Evolutionary conservation across 2,888 invertebrate genomes (phyloP), one percentile per base, ranked within the genome.

Genomic region (Leptopilina drosophilae): DNA sequence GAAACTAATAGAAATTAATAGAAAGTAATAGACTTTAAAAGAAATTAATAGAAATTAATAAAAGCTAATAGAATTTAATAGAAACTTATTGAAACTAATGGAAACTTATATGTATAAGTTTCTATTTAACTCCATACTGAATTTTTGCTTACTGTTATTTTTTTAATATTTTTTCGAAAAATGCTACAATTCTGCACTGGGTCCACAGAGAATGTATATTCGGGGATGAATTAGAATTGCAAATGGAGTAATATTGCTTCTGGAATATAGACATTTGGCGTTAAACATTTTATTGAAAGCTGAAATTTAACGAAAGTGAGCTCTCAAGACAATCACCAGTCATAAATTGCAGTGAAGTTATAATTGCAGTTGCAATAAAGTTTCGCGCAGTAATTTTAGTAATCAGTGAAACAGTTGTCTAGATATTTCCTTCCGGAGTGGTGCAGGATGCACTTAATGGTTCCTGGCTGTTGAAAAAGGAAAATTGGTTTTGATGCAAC

Each of bases 321-420:
- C 59, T 59, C 59, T 59, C 6, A 62, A 62, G 62, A 62, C 62
- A 62, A 62, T 62, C 42, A 15, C 8, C 5, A 59, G 62, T 9
- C 15, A 62, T 62, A 64, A 64, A 33, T 64, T 64, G 64, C 40
- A 33, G 64, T 40, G 33, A 64, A 64, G 64, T 64, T 64, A 62
- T 62, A 33, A 64, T 64, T 64, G 64, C 64, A 64, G 64, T 64
- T 64, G 33, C 40, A 64, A 40, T 64, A 33, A 64, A 64, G 64
- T 64, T 64, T 15, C 14, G 64, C 33, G 64, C 33, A 64, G 64
- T 64, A 64, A 64, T 40, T 64, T 64, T 11, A 64, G 64, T 33
- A 64, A 64, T 64, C 40, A 26, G 64, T 64, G 64, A 40, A 20
- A 33, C 40, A 64, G 64, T 64, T 64, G 33, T 9, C 40, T 64